Conservation (phyloP, 2,888 invertebrate genomes). For the Hyalella azteca region DNA sequence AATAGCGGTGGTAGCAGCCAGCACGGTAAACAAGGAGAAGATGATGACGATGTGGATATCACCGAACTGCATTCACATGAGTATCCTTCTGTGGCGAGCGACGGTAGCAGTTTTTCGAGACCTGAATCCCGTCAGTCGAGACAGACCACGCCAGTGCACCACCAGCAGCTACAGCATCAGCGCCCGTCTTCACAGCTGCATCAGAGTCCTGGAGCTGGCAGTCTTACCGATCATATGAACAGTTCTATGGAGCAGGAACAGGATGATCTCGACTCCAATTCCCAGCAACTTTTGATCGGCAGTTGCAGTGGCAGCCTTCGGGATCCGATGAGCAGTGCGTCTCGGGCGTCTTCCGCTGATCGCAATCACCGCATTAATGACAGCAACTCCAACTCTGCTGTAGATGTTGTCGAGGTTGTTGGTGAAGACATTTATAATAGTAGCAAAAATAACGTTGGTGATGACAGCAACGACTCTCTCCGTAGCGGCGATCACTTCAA, state of each 20-base stretch:
- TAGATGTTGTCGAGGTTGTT: constrained; percentile 43
- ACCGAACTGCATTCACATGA: constrained; percentile 41
- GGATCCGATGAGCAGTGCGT: not conserved
- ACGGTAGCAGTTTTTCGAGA: not conserved
- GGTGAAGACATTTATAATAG: too few species aligned
- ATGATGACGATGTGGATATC: constrained; percentile 45
- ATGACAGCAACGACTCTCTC: constrained; percentile 27
- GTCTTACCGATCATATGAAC: constrained; percentile 10
- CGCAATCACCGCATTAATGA: not conserved
- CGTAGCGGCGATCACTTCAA: constrained; percentile 43
- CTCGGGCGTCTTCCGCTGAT: not conserved
- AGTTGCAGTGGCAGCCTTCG: constrained; percentile 18
- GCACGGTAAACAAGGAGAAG: constrained; percentile 46
- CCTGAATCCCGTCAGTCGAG: not conserved
- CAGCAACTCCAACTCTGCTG: constrained; percentile 6
- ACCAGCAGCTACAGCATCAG: not conserved
- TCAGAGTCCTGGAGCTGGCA: constrained; percentile 25
- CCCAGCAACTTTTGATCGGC: constrained; percentile 2
- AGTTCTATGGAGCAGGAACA: constrained; percentile 25
- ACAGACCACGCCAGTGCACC: not conserved
- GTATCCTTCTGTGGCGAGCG: not conserved
- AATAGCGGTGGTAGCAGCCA: constrained; percentile 46
- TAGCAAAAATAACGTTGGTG: too few species aligned
- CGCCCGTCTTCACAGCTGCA: constrained; percentile 15
- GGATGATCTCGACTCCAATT: constrained; percentile 16